Base-by-base conservation (phyloP, 1,140 invertebrate genomes). In the Orius laevigatus region DNA sequence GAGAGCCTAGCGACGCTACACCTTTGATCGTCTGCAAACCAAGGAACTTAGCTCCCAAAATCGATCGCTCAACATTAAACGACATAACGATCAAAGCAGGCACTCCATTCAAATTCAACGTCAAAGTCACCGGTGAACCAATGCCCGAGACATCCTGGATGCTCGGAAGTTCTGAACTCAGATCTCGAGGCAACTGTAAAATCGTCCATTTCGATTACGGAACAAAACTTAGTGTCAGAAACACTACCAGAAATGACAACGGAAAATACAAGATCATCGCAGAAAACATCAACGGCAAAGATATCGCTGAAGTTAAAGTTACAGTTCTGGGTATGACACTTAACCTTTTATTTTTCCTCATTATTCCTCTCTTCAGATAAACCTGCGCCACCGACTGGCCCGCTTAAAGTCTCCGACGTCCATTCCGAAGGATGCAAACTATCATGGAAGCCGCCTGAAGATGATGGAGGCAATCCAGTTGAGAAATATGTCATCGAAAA, bases 401-500 rank as follows among this genome's bases (percentile, higher is more conserved):
- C 91, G 2, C 71, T 96, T 0, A 85, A 91, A 65, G 79, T 89
- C 5, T 75, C 76, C 1, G 80, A 94, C 55, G 76, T 94, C 1
- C 77, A 84, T 61, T 85, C 84, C 1, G 79, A 91, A 51, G 85
- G 85, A 25, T 84, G 81, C 53, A 85, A 79, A 49, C 66, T 95
- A 0, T 74, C 75, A 3, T 95, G 91, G 91, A 85, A 79, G 56
- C 84, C 87, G 53, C 92, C 92, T 2, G 73, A 79, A 25, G 88
- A 94, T 62, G 87, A 95, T 60, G 87, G 87, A 31, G 87, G 88
- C 8, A 78, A 83, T 56, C 86, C 87, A 5, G 75, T 94, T 56
- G 87, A 91, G 11, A 84, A 82, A 50, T 98, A 96, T 60, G 66
- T 91, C 11, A 81, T 96, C 40, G 92, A 97, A 63, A 92, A 92